Evolutionary conservation across 2,797 vertebrate genomes (phyloP).

Genomic region (Labroides dimidiatus): DNA sequence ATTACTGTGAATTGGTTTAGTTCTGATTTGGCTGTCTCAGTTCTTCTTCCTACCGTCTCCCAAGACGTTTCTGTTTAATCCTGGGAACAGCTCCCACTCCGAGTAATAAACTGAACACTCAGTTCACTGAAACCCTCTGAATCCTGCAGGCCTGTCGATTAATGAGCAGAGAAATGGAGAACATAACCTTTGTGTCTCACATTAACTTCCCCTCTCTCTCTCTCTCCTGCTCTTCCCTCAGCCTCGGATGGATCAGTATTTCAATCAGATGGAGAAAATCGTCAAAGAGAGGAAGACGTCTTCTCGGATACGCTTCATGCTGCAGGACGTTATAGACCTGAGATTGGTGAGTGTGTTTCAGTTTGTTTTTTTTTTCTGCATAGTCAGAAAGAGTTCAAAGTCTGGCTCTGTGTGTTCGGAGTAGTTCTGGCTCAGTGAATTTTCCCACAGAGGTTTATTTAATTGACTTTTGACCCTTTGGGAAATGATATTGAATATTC

Average conservation of each 20-base stretch:
- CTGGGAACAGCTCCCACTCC: neutral
- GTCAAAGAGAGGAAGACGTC: constrained; percentile 99
- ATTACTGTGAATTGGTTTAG: constrained; percentile 23
- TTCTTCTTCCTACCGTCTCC: constrained; percentile 26
- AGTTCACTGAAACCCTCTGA: constrained; percentile 27
- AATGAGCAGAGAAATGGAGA: constrained; percentile 11
- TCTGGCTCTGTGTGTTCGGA: neutral
- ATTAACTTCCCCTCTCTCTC: constrained; percentile 12
- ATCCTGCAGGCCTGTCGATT: constrained; percentile 10
- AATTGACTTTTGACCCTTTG: constrained; percentile 25
- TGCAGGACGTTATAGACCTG: constrained; percentile 96
- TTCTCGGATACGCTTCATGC: constrained; percentile 97
- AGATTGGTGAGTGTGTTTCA: constrained; percentile 88
- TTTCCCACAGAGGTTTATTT: constrained; percentile 4
- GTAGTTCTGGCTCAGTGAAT: neutral
- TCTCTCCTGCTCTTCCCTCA: constrained; percentile 52
- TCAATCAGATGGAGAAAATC: constrained; percentile 99
- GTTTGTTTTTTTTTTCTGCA: constrained; percentile 11
- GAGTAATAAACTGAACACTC: constrained; percentile 31
- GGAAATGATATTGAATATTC: constrained; percentile 11
- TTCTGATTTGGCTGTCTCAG: constrained; percentile 10
- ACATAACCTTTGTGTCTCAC: constrained; percentile 24
- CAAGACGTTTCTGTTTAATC: constrained; percentile 30
- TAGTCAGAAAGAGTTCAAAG: neutral
- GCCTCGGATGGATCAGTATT: constrained; percentile 99